Conservation (phyloP, 2,888 invertebrate genomes). For the Lasiommata megera region DNA sequence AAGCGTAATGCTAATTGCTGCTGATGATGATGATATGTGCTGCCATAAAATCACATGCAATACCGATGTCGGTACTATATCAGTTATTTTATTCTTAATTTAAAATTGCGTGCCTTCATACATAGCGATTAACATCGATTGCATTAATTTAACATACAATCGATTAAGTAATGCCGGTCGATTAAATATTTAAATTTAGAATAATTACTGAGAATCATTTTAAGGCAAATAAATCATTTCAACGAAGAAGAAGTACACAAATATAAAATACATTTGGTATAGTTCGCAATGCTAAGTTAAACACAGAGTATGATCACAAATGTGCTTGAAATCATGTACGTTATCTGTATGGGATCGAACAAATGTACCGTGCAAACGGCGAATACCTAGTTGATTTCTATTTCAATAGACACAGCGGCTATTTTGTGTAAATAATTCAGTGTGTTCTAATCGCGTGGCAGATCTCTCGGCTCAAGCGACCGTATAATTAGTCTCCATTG, state of each 20-base stretch:
- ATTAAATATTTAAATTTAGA: background rate
- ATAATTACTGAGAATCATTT: no score
- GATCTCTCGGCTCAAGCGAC: constrained; percentile 48
- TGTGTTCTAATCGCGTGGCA: constrained; percentile 42
- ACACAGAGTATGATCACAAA: background rate
- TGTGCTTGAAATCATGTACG: background rate
- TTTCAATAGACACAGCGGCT: background rate
- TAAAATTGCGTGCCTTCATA: background rate
- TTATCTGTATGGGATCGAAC: constrained; percentile 6
- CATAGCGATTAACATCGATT: background rate
- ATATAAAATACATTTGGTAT: background rate
- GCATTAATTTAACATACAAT: background rate
- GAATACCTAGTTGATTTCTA: background rate
- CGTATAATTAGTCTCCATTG: constrained; percentile 54
- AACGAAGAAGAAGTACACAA: background rate
- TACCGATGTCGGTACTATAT: background rate
- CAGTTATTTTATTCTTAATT: background rate
- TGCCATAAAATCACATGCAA: no score
- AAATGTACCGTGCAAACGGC: background rate
- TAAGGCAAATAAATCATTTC: no score
- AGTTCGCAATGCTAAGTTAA: background rate
- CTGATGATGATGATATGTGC: no score
- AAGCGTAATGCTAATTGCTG: no score
- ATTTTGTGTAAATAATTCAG: background rate
- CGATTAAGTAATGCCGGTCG: background rate